Evolutionary conservation across 53 echinoderm and acorn worm genomes (phyloP).

Genomic region (Astropecten irregularis): DNA sequence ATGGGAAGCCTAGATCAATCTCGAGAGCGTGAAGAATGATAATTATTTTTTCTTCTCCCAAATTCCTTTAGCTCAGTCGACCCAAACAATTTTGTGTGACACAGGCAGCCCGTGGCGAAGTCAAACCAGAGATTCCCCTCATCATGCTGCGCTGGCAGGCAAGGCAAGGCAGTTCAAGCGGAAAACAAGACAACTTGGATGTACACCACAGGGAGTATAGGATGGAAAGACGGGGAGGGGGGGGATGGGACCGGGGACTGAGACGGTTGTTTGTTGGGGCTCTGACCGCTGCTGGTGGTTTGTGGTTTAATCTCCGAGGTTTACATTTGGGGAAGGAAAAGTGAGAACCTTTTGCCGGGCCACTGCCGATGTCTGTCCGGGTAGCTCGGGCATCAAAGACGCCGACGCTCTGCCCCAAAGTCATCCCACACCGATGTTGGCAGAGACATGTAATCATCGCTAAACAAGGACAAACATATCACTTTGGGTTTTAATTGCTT

Average conservation of each 20-base stretch:
- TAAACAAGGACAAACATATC: conserved; percentile 56
- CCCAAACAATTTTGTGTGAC: no score
- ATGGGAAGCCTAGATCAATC: no score
- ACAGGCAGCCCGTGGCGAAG: no score
- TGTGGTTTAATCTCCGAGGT: not conserved
- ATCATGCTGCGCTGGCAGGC: not conserved
- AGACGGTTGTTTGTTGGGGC: not conserved
- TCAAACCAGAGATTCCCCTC: no score
- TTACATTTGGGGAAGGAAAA: no score
- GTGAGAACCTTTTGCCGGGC: not conserved
- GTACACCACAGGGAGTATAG: no score
- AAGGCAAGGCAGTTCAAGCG: not conserved
- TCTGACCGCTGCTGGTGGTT: not conserved
- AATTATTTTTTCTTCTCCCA: no score
- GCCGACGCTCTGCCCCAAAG: not conserved
- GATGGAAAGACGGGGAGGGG: no score
- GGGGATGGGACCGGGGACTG: not conserved
- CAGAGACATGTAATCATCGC: conserved; percentile 25
- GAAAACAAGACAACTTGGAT: conserved; percentile 12
- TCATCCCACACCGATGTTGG: conserved; percentile 33
- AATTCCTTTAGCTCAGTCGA: no score
- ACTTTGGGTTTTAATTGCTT: conserved; percentile 48
- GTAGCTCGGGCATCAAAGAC: no score
- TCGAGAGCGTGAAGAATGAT: no score
- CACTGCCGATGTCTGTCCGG: no score